phyloP scores from a whole-genome alignment of 2,797 vertebrate species.

The Acrocephalus scirpaceus region DNA sequence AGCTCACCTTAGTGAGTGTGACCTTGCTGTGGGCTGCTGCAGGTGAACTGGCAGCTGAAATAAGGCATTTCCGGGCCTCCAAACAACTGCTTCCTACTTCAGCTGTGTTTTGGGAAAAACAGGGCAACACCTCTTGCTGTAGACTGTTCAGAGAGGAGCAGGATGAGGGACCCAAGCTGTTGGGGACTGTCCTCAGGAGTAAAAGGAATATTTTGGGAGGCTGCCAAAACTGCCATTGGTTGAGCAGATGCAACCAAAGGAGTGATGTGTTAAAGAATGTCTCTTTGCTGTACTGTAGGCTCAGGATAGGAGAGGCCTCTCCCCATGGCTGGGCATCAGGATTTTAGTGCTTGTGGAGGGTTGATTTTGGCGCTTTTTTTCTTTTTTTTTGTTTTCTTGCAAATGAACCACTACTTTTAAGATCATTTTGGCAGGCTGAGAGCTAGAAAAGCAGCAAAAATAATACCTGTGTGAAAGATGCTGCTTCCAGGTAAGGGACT shows the following conservation, averaged over 20 bases:
- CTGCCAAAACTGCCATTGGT: neutral
- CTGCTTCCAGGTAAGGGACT: neutral
- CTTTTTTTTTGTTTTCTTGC: neutral
- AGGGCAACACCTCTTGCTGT: neutral
- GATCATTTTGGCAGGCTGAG: neutral
- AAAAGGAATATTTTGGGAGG: neutral
- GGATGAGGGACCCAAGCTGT: neutral
- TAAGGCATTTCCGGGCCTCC: neutral
- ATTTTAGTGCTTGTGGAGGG: neutral
- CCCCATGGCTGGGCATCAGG: fast-evolving
- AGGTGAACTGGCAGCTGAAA: neutral
- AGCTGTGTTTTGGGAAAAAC: neutral
- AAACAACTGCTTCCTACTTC: neutral
- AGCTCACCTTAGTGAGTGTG: neutral
- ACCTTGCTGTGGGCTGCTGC: neutral
- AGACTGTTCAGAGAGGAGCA: neutral
- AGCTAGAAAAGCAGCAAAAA: neutral
- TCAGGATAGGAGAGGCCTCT: neutral
- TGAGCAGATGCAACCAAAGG: neutral
- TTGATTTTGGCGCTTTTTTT: neutral
- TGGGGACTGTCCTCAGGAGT: neutral
- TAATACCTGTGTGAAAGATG: neutral
- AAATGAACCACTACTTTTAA: fast-evolving
- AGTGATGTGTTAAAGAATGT: neutral
- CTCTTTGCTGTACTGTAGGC: neutral